Evolutionary conservation across 2,113 vertebrate genomes (phyloP).

Genomic region (Tetrao urogallus): DNA sequence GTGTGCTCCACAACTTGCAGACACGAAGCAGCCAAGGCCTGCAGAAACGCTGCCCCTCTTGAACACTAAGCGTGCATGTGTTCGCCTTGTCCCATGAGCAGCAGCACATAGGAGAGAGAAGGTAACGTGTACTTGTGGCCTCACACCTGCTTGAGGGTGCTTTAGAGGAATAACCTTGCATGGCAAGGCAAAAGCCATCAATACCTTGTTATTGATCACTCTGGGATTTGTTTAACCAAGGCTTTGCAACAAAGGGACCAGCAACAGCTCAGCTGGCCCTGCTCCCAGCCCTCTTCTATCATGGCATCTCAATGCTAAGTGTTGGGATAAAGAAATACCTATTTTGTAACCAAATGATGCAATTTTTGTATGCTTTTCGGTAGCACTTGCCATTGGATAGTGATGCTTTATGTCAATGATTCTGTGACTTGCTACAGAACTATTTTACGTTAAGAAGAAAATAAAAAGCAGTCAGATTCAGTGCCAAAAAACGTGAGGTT

Average conservation of each 20-base stretch:
- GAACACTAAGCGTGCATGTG: background rate
- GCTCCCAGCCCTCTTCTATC: background rate
- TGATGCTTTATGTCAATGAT: conserved; percentile 53
- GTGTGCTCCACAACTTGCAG: background rate
- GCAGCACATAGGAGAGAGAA: fast-evolving
- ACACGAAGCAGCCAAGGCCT: background rate
- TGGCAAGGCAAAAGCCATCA: background rate
- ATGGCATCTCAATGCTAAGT: background rate
- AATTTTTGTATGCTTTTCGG: conserved; percentile 63
- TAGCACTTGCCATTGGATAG: conserved; percentile 48
- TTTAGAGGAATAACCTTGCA: background rate
- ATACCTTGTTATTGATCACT: background rate
- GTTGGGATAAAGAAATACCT: conserved; percentile 2
- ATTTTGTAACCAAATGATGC: conserved; percentile 66
- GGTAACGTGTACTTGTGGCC: background rate
- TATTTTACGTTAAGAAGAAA: conserved; percentile 52
- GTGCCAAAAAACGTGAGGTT: conserved; percentile 73
- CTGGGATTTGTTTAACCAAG: background rate
- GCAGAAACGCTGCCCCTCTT: background rate
- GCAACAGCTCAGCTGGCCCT: background rate
- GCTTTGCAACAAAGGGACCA: conserved; percentile 1
- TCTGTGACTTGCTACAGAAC: conserved; percentile 52
- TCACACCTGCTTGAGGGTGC: background rate
- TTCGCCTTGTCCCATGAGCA: background rate
- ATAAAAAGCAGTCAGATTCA: conserved; percentile 38